Evolutionary conservation across 2,113 vertebrate genomes (phyloP).

Genomic region (Pongo pygmaeus): DNA sequence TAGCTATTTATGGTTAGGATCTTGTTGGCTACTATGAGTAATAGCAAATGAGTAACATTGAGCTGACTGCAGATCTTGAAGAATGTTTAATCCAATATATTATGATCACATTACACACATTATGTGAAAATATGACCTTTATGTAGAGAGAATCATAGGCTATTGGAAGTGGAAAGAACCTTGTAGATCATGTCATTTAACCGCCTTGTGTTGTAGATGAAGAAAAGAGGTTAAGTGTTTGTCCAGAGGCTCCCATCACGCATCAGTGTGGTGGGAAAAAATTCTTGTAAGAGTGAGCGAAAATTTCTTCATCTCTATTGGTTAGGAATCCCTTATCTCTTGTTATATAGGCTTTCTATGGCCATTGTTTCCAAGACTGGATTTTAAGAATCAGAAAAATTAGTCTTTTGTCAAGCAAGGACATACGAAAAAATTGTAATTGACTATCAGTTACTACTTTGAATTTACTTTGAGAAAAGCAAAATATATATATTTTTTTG

Average conservation of each 20-base stretch:
- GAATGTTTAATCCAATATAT: neutral
- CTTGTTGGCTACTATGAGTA: neutral
- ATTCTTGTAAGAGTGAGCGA: neutral
- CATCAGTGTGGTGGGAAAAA: neutral
- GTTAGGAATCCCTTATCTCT: neutral
- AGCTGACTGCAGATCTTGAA: neutral
- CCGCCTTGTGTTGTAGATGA: neutral
- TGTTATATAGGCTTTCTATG: neutral
- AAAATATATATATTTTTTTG: neutral
- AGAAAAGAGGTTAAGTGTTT: neutral
- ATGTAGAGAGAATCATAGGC: neutral
- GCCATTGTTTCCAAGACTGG: neutral
- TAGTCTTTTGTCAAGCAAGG: neutral
- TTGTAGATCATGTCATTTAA: neutral
- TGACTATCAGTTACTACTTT: neutral
- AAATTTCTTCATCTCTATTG: neutral
- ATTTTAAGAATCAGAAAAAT: constrained; percentile 18
- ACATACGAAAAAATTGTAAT: neutral
- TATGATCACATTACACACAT: neutral
- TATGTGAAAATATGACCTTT: neutral
- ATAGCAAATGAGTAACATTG: neutral
- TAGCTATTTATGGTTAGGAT: constrained; percentile 7
- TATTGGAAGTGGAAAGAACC: neutral
- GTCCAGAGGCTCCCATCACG: neutral
- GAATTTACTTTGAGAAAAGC: neutral